Conservation (phyloP, 2,113 vertebrate species). For the Crotophaga sulcirostris region DNA sequence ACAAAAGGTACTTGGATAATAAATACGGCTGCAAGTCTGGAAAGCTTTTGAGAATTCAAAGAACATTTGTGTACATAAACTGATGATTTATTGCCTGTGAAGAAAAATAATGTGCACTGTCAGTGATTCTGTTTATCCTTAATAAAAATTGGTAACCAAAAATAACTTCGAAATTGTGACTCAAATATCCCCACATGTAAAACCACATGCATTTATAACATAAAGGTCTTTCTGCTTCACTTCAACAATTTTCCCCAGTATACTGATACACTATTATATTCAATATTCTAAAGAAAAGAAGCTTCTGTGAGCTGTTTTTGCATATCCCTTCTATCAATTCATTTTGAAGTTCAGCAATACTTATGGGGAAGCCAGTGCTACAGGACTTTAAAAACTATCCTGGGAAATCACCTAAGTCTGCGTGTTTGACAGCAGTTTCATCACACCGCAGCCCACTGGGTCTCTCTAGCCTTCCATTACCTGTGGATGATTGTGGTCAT, state of each 20-base stretch:
- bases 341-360: neutral
- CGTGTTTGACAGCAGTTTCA: neutral
- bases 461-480: neutral
- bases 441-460: neutral
- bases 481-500: neutral
- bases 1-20: conserved; percentile 33
- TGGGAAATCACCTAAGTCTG: neutral
- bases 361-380: neutral
- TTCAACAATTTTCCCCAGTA: neutral
- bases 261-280: neutral
- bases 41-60: conserved; percentile 49
- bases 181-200: neutral
- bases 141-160: conserved; percentile 51
- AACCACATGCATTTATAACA: neutral
- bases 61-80: conserved; percentile 40
- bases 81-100: conserved; percentile 52
- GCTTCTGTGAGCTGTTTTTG: neutral
- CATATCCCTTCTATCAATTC: neutral
- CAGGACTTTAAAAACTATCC: neutral
- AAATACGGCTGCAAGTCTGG: neutral
- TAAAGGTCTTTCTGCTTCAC: neutral
- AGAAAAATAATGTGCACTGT: conserved; percentile 48
- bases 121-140: conserved; percentile 41
- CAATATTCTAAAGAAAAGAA: neutral
- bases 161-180: neutral